Base-by-base conservation (phyloP, 2,113 vertebrate species). In the Butorides virescens region DNA sequence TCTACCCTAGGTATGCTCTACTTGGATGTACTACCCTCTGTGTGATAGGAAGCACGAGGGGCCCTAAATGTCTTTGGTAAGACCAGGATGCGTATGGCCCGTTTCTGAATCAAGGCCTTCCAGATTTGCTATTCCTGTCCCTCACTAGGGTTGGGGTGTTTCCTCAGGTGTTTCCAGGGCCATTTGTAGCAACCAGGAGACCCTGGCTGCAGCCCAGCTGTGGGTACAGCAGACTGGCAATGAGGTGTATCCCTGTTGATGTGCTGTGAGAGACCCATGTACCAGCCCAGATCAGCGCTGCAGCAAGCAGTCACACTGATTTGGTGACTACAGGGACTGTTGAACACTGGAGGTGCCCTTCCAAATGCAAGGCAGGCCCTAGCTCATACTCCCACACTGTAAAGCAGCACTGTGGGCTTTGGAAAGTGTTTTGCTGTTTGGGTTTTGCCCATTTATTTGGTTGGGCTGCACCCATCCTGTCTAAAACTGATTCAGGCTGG, bases 221-320 rank as follows among this genome's bases (percentile, higher is more conserved):
- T 42, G 74, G 55, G 70, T 44, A 27, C 53, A 77, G 39, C 15
- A 21, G 62, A 34, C 67, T 50, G 26, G n/a, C 39, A 47, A 9
- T 16, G 71, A 65, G 58, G 26, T 18, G 8, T 21, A 8, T 47
- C 34, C n/a, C 55, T 65, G 9, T 32, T 3, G 3, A 0, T 49
- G 36, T 20, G 29, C 30, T 52, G 30, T 49, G 73, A 71, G 61
- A 53, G 21, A 44, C 4, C 19, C 44, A 86, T 19, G 2, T 20
- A 12, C 5, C 1, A 1, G 30, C 65, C 32, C 50, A 46, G 56
- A 20, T 3, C 46, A 12, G 32, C 1, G 1, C 85, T 66, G 59
- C 1, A 3, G 15, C 5, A 10, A 62, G 21, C 13, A 7, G 42
- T 44, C 23, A 4, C 0, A 0, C 65, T 55, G 30, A 3, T 30